Evolutionary conservation across 2,888 invertebrate species (phyloP), one percentile per base, ranked within the genome.

Genomic region (Sacculina carcini): DNA sequence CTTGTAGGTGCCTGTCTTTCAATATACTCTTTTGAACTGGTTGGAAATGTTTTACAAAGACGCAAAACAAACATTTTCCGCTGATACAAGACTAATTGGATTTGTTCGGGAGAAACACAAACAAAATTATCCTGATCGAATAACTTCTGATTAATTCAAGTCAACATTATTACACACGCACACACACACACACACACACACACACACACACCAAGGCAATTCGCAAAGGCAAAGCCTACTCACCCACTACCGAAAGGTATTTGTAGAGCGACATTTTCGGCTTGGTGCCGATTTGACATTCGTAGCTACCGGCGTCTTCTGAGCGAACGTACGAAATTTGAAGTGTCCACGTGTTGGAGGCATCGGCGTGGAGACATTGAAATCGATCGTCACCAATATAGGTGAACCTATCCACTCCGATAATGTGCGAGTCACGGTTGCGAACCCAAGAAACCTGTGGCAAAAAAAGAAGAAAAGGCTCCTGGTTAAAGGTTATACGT

Each of bases 321-420:
- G 50, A 47, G 48, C 56, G 55, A 5, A 59, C 57, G 48, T 59
- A 60, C 19, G 58, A 54, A 16, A 81, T 79, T 73, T 85, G 84
- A 56, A 89, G 69, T 28, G 84, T 86, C 87, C 87, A 87, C 56
- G 84, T 84, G 65, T 85, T 83, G 51, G 79, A 76, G 53, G 78
- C 74, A 60, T 80, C 80, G 29, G 79, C 78, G 60, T 80, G 78
- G 65, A 83, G 79, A 47, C 85, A 80, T 67, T 84, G 83, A 70
- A 86, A 87, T 62, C 87, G 74, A 66, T 85, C 85, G 70, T 87
- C 87, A 46, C 84, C 84, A 62, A 87, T 86, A 70, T 87, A 87
- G 59, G 86, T 84, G 53, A 58, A 59, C 7, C 60, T 56, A 52
- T 60, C 61, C 34, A 58, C 59, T n/a, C 59, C 58, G 32, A 60